Base-by-base conservation (phyloP, 2,797 vertebrate species). In the Artibeus jamaicensis region DNA sequence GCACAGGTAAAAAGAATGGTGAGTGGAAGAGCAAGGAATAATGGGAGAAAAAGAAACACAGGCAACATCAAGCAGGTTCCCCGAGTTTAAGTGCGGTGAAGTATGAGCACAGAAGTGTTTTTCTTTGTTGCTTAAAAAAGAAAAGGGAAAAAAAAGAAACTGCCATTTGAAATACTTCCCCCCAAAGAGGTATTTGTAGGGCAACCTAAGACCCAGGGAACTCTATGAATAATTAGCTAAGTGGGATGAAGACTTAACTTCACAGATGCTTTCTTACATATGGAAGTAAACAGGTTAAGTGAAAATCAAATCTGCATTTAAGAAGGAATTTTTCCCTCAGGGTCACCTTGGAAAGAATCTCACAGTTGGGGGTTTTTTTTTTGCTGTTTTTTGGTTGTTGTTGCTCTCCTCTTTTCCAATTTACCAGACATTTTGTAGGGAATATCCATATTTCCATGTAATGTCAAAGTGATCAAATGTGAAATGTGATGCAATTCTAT, bases 391-490 rank as follows among this genome's bases (percentile, higher is more conserved):
- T 24, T 65, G 26, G 26, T 29, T 59, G 32, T 70, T 71, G 39
- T 21, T 79, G 21, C 6, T 76, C 9, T 76, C 37, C 14, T 65
- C 21, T n/a, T 86, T 81, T 93, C 89, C 76, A 84, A 67, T 53
- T 78, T 77, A 84, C 46, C 67, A 70, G 71, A 95, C 57, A 46
- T 83, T 94, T 77, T 1, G 2, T 37, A 89, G 50, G 15, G 70
- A 96, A 87, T 82, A 67, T 21, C 22, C 26, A 29, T 2, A n/a
- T 70, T 92, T 89, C 87, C 67, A 37, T 46, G 85, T 77, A 83
- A 92, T 29, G 74, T 53, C 92, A 82, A 73, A 88, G 29, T 94
- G 93, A 92, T 91, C 92, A 93, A 95, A 96, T 84, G 77, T 83
- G 84, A 68, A 91, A 53, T 62, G 32, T 77, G 92, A 85, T 29